Base-by-base conservation (phyloP, 2,113 vertebrate genomes). In the Otocyon megalotis region DNA sequence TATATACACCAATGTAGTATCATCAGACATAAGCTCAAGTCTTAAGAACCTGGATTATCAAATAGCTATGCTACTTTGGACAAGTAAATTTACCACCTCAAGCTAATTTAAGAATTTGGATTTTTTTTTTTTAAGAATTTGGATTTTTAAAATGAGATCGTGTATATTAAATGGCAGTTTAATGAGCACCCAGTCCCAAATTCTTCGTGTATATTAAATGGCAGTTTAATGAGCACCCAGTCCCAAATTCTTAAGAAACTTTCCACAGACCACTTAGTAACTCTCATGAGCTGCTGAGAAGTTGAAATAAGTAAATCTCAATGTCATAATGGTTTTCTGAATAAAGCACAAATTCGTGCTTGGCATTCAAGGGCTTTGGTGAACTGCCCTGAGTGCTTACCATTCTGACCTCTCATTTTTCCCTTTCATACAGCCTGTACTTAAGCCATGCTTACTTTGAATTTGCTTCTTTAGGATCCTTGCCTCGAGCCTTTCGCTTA, bases 291-390 rank as follows among this genome's bases (percentile, higher is more conserved):
- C 58, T 28, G 8, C 37, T 69, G 16, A 1, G 83, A 71, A 69
- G 1, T 93, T 94, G 84, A 88, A 82, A n/a, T 77, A 87, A 93
- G 37, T 81, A 96, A 90, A 83, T 95, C 85, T 84, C 88, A 54
- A 76, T 81, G 8, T 88, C 89, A 15, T 93, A 60, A 60, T 71
- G 3, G 35, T 97, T 95, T 90, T 86, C 77, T 71, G 60, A 92
- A 92, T 77, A 90, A 93, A 96, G 22, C n/a, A 74, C 50, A 96
- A 83, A 77, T 67, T 81, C 71, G 19, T 71, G 62, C 54, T 69
- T 94, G 71, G 11, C 35, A 56, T 91, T 79, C 28, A 90, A 32
- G 32, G n/a, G 22, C 53, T 30, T 76, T 85, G 17, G 9, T 85
- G 26, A 62, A 76, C 32, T 95, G 58, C 35, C 53, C 85, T 84